Evolutionary conservation across 1,140 invertebrate species (phyloP), one percentile per base, ranked within the genome.

Genomic region (Drosophila funebris): DNA sequence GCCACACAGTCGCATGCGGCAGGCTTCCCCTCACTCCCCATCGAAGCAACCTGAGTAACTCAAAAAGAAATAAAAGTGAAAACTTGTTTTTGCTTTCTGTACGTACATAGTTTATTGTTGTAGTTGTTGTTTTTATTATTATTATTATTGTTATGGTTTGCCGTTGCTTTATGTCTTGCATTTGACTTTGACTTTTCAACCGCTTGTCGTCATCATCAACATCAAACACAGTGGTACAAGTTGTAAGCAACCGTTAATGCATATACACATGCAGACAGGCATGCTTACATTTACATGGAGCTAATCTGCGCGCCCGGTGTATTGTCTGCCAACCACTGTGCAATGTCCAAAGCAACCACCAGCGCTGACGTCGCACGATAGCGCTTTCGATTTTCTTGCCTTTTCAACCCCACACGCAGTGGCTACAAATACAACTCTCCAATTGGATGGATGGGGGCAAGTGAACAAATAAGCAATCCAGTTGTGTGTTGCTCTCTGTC

Each of bases 121-220:
- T 37, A 48, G 8, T 29, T 48, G 18, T 29, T 66, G 33, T 31
- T 39, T 24, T 20, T 68, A 57, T 22, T 74, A 39, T 37, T 61
- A 18, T 39, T 61, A 16, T 39, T 57, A 29, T 27, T 43, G 37
- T 22, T 68, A 53, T 29, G 73, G 61, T 73, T 70, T 27, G 27
- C 22, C 13, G 29, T 71, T 75, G 61, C 70, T 62, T 36, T 44
- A 53, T 82, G 70, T 82, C 71, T 88, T 83, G 78, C 57, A 87
- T 81, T 88, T 87, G 83, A 87, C 83, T 87, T 87, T 87, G 83
- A 87, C 83, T 87, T 89, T 87, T 87, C 84, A 87, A 87, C 83
- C 78, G 83, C 71, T 73, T 63, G 68, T 74, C 82, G 67, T 61
- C 58, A 61, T 36, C 57, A 44, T 24, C 41, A 22, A n/a, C 46